Percentiles rank a stretch among this genome's conserved stretches.
phyloP scores from a whole-genome alignment of 2,888 invertebrate genomes.

The Aleiodes testaceus region DNA sequence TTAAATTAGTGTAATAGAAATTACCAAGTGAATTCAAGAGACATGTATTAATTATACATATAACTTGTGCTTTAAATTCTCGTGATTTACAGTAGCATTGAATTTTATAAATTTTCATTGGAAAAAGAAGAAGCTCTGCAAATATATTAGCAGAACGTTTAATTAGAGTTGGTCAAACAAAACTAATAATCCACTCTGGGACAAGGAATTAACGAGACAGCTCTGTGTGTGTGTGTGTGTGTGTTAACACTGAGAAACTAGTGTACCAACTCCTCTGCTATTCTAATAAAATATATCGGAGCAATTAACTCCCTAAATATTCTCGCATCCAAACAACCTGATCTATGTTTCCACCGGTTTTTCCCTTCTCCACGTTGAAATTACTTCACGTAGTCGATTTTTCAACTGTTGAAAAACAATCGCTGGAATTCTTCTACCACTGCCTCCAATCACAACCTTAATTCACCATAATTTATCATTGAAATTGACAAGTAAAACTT shows the following conservation, averaged over 20 bases:
- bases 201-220: conserved; percentile 69
- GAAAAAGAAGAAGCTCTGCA: background rate
- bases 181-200: conserved; percentile 45
- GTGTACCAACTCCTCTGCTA: conserved; percentile 53
- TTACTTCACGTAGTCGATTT: conserved; percentile 70
- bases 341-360: conserved; percentile 60
- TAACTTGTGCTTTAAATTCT: too few species aligned
- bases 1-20: conserved; percentile 18
- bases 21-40: background rate
- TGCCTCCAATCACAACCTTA: conserved; percentile 10
- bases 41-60: conserved; percentile 24
- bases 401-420: conserved; percentile 62
- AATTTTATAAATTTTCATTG: background rate
- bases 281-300: conserved; percentile 71
- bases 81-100: background rate
- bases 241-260: conserved; percentile 12
- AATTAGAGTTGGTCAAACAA: conserved; percentile 23
- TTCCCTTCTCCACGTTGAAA: conserved; percentile 57
- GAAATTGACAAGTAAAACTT: conserved; percentile 62
- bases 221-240: conserved; percentile 27
- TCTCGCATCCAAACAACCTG: conserved; percentile 68
- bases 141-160: conserved; percentile 1
- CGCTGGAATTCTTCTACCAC: conserved; percentile 44
- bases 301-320: conserved; percentile 73
- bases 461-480: conserved; percentile 11